Conservation (phyloP, 2,888 invertebrate genomes). For the Mesorhabditis sp. region DNA sequence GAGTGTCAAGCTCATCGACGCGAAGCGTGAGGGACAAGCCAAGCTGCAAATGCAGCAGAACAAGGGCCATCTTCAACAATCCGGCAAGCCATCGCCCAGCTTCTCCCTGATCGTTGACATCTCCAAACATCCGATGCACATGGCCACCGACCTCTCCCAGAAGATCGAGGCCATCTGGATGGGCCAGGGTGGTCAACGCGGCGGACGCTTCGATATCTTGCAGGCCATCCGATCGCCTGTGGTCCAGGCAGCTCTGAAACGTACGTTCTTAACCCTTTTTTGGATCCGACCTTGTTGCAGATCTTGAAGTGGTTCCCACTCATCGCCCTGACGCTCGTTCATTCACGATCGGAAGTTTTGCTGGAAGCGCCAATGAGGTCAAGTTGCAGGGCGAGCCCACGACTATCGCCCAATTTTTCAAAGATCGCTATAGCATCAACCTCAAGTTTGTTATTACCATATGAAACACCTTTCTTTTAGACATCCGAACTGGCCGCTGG, state of each 20-base stretch:
- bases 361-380: not conserved
- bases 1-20: not conserved
- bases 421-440: not conserved
- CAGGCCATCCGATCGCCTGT: not conserved
- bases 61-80: too few relatives aligned
- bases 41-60: too few relatives aligned
- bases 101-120: too few relatives aligned
- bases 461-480: not conserved
- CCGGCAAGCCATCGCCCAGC: too few relatives aligned
- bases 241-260: not conserved
- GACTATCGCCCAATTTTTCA: not conserved
- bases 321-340: slow-evolving; percentile 5
- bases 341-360: slow-evolving; percentile 6
- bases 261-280: not conserved
- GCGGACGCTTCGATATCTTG: not conserved
- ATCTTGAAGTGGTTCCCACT: not conserved
- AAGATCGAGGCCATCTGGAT: slow-evolving; percentile 4
- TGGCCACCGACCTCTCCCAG: not conserved
- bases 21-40: too few relatives aligned
- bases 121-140: not conserved
- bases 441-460: not conserved
- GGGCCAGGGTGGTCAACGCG: not conserved
- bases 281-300: not conserved
- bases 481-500: not conserved
- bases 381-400: not conserved